Base-by-base conservation (phyloP, 2,113 vertebrate genomes). In the Mastomys coucha region DNA sequence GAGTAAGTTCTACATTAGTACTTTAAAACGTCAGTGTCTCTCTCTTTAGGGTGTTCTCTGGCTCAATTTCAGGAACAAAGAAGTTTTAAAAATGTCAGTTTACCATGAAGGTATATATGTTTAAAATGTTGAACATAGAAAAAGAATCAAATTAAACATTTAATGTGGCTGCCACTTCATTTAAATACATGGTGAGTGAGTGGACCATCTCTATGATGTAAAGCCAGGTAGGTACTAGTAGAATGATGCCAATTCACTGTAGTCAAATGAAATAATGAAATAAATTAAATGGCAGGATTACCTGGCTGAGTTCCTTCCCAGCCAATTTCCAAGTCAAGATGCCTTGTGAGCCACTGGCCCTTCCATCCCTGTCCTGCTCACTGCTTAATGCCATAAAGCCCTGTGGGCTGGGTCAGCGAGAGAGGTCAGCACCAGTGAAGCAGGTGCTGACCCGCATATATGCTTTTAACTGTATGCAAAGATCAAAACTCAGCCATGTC, bases 231-330 rank as follows among this genome's bases (percentile, higher is more conserved):
- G 31, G 1, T 14, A 26, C 36, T 16, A 45, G 49, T 58, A 28
- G 73, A 7, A 2, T 7, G 3, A 45, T 8, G 16, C 0, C 4
- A 42, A 17, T 60, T 28, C 1, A 1, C 2, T 69, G 6, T 8
- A 63, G 4, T 49, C 49, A 73, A 17, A 42, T 28, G 51, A 72
- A 6, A 17, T 16, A 63, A 70, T 9, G 19, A 7, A 76, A 53
- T 10, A 63, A 58, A 26, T 33, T 22, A 51, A 42, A 36, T 51
- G 26, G 4, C 56, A 39, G 58, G 7, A 36, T 31, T 1, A 8
- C 3, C 53, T 33, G 63, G 24, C 12, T 7, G 12, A 56, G 1
- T 4, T 5, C n/a, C 1, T 28, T 17, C 28, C 24, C 1, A 9
- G 28, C 16, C 2, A 1, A 3, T 4, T 31, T 56, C 33, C 31